phyloP scores from a whole-genome alignment of 2,888 invertebrate genomes.

The Tiliacea aurago region DNA sequence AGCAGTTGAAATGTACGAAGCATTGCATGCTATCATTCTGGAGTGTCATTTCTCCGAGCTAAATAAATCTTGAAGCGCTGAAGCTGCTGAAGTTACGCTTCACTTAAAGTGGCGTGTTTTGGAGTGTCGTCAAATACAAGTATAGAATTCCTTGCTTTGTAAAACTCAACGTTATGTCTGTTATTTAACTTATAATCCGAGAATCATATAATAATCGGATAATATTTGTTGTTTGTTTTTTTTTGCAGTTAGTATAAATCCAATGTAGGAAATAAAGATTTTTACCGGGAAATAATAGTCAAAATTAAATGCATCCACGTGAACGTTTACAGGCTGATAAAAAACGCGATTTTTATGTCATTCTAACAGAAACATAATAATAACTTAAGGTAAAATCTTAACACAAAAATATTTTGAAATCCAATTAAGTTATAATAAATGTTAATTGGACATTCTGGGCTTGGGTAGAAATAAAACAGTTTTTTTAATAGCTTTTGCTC shows the following conservation, averaged over 20 bases:
- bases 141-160: not conserved
- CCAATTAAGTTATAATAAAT: not conserved
- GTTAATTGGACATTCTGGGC: not conserved
- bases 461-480: not conserved
- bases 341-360: not conserved
- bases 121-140: not conserved
- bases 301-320: not conserved
- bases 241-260: not conserved
- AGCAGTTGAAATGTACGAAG: not conserved
- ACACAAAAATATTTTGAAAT: slow-evolving; percentile 12
- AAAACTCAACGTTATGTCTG: not conserved
- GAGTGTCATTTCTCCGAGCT: not conserved
- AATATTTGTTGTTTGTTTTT: not conserved
- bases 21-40: slow-evolving; percentile 6
- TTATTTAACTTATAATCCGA: not conserved
- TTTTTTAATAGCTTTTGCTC: not conserved
- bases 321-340: not conserved
- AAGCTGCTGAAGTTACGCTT: not conserved
- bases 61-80: slow-evolving; percentile 9
- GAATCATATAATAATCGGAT: not conserved
- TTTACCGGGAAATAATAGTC: not conserved
- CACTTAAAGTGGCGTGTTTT: not conserved
- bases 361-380: not conserved
- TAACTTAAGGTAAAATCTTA: not conserved
- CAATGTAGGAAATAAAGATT: not conserved